These are phyloP conservation scores for Crossoptilon crossoptilon DNA, from an alignment of 2,797 vertebrate species.

Conservation along the genomic window DNA sequence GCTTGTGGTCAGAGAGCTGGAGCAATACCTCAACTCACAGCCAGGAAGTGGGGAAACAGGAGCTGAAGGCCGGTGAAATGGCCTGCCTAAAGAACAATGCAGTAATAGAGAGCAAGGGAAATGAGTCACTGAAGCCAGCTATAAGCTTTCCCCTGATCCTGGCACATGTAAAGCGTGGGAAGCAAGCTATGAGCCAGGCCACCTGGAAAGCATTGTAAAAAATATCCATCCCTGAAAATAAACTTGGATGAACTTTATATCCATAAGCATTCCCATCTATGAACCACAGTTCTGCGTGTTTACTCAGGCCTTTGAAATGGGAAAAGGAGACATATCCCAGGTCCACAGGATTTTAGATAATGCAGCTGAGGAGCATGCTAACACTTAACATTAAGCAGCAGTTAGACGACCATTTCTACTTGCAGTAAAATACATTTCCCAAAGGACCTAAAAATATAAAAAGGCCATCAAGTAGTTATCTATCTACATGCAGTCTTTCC, in stretches of 20 bases:
- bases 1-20: background rate
- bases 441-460: background rate
- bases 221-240: constrained; percentile 13
- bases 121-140: constrained; percentile 10
- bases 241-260: constrained; percentile 45
- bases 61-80: background rate
- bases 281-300: constrained; percentile 11
- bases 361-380: background rate
- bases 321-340: constrained; percentile 8
- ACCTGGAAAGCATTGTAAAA: background rate
- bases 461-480: background rate
- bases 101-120: constrained; percentile 10
- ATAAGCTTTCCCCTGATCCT: background rate
- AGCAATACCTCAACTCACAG: background rate
- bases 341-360: constrained; percentile 8
- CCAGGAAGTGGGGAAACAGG: background rate
- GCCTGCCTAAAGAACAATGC: background rate
- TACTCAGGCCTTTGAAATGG: constrained; percentile 22
- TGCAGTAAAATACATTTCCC: background rate
- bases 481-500: background rate
- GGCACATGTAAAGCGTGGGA: constrained; percentile 9
- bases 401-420: background rate
- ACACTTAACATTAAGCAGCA: background rate
- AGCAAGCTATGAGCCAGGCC: constrained; percentile 42
- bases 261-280: constrained; percentile 1